Evolutionary conservation across 2,113 vertebrate species (phyloP).

Genomic region (Zeus faber): DNA sequence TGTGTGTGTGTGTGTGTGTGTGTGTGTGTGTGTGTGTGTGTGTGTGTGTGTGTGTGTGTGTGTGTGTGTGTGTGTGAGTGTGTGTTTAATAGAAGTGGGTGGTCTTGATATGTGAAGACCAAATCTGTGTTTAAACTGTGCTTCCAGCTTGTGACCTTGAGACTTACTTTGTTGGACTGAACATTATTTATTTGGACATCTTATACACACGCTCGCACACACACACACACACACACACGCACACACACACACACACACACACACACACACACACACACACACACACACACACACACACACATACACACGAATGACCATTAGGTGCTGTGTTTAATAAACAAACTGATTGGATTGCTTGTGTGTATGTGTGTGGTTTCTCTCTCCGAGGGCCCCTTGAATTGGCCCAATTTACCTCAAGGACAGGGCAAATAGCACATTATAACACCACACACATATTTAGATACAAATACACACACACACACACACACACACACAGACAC

Average conservation of each 20-base stretch:
- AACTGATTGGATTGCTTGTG: constrained; percentile 75
- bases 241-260: too few species aligned
- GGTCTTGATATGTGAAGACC: constrained; percentile 64
- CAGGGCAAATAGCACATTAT: constrained; percentile 50
- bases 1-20: not conserved
- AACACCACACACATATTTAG: constrained; percentile 8
- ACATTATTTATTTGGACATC: constrained; percentile 73
- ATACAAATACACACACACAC: constrained; percentile 5
- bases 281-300: too few species aligned
- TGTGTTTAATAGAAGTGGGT: constrained; percentile 71
- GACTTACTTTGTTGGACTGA: constrained; percentile 57
- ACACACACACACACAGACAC: constrained; percentile 3
- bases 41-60: not conserved
- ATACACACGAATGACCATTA: constrained; percentile 75
- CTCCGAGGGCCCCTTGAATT: constrained; percentile 44
- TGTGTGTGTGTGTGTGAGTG: constrained; percentile 19
- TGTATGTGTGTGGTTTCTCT: constrained; percentile 64
- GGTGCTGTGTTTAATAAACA: constrained; percentile 79
- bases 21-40: constrained; percentile 29
- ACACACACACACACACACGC: too few species aligned
- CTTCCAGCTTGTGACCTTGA: constrained; percentile 71
- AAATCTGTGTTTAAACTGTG: constrained; percentile 70
- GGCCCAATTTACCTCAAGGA: constrained; percentile 62
- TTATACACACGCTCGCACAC: constrained; percentile 72
- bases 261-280: too few species aligned